Base-by-base conservation (phyloP, 2,113 vertebrate species). In the Rhizomys pruinosus region DNA sequence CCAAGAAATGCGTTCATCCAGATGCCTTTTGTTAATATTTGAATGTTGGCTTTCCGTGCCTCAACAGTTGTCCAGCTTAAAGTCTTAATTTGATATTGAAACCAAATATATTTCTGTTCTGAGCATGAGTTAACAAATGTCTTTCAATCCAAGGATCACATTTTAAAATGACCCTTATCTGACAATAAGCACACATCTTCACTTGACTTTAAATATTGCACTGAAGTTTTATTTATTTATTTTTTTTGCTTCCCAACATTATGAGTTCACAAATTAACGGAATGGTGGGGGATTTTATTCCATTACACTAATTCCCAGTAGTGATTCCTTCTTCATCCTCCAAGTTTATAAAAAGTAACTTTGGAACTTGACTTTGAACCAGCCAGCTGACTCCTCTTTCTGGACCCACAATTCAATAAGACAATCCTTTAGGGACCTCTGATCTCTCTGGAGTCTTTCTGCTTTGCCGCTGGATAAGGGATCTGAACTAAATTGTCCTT, bases 311-410 rank as follows among this genome's bases (percentile, higher is more conserved):
- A 88, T 57, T 55, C 61, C 61, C 80, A 37, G 16, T 19, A 89
- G 87, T 13, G 82, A 89, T 73, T 39, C 82, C 8, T 37, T 94
- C 81, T 95, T 97, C 64, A 82, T n/a, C 79, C 90, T 37, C 74
- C 66, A 93, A 80, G 55, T 96, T 90, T 95, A 96, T 81, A 27
- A 4, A 79, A 91, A 81, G 57, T 37, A 87, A 89, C 76, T 97
- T 82, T 84, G 74, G 55, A 89, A 84, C 79, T 91, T 94, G 85
- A 34, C 17, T 73, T 3, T 7, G 42, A 55, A 63, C 88, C 94
- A 93, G 82, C n/a, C 93, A 94, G 73, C 87, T 92, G 84, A 78
- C 9, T 86, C 85, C 87, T 94, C 92, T 87, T 90, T 47, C 34
- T 66, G n/a, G 8, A 57, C 52, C 59, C 19, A 84, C 59, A 78